Conservation (phyloP, 2,113 vertebrate species). For the Saccopteryx bilineata region DNA sequence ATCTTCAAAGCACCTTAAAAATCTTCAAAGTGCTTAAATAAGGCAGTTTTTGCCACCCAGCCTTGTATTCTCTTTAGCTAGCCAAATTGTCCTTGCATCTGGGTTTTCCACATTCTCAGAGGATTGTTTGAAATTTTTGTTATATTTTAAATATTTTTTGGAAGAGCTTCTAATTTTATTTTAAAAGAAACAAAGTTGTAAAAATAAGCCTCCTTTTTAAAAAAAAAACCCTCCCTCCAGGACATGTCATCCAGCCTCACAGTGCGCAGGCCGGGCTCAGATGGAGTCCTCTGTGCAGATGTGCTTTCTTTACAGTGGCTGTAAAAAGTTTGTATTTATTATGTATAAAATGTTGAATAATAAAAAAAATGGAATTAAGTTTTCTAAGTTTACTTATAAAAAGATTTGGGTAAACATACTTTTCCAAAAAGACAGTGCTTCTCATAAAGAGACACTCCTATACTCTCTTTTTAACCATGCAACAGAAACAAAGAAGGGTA, state of each 20-base stretch:
- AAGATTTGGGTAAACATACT: constrained; percentile 34
- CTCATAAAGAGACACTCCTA: neutral
- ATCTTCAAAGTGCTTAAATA: constrained; percentile 74
- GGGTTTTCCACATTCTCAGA: constrained; percentile 83
- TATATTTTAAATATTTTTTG: constrained; percentile 91
- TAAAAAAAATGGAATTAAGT: constrained; percentile 91
- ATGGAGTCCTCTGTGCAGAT: constrained; percentile 88
- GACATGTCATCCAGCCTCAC: constrained; percentile 84
- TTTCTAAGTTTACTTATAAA: constrained; percentile 43
- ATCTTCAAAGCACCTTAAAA: constrained; percentile 72
- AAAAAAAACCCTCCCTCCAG: constrained; percentile 87
- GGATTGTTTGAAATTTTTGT: constrained; percentile 89
- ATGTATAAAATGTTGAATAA: constrained; percentile 99
- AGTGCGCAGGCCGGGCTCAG: constrained; percentile 89
- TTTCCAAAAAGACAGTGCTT: neutral
- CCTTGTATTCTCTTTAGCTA: constrained; percentile 78
- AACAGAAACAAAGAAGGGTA: neutral
- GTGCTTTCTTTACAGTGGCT: constrained; percentile 96
- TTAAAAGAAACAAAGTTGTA: constrained; percentile 89
- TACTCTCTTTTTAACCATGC: neutral
- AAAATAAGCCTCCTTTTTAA: constrained; percentile 89
- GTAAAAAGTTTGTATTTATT: constrained; percentile 99
- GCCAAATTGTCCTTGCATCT: constrained; percentile 85
- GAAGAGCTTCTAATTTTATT: constrained; percentile 94
- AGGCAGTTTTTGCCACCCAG: constrained; percentile 80